Evolutionary conservation across 2,113 vertebrate species (phyloP).

Genomic region (Myotis davidii): DNA sequence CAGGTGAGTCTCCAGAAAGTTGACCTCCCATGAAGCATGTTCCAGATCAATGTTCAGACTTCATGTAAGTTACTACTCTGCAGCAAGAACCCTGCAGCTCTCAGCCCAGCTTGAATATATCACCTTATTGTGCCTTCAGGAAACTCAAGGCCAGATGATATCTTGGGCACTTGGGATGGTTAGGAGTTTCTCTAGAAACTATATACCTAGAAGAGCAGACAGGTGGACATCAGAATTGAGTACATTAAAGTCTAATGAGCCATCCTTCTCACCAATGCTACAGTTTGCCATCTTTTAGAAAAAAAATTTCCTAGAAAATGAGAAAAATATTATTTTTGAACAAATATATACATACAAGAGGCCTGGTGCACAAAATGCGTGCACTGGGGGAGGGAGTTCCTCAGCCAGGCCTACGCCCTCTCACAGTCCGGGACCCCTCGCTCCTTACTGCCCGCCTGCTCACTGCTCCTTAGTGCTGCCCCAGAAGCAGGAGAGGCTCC

Average conservation of each 20-base stretch:
- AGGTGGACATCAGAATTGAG: neutral
- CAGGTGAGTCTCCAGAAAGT: neutral
- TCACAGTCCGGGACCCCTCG: too few species aligned
- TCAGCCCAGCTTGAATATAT: neutral
- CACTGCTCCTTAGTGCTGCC: too few species aligned
- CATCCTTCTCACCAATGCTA: neutral
- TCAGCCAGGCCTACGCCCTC: accelerated
- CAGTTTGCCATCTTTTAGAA: neutral
- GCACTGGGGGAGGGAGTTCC: too few species aligned
- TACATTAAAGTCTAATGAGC: neutral
- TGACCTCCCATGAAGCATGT: neutral
- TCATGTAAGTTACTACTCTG: neutral
- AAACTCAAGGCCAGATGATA: neutral
- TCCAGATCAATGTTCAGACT: neutral
- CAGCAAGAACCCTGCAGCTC: neutral
- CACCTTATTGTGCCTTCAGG: neutral
- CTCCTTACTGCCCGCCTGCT: too few species aligned
- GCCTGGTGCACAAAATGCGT: too few species aligned
- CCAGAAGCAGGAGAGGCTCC: too few species aligned
- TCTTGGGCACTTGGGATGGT: neutral
- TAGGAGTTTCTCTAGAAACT: neutral
- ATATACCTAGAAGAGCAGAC: too few species aligned
- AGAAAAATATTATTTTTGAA: neutral
- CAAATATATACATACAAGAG: neutral
- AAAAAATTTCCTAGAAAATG: neutral